Percentiles rank a stretch among this genome's conserved stretches.
phyloP scores from a whole-genome alignment of 2,888 invertebrate species.

The Trachelus troglodyta region DNA sequence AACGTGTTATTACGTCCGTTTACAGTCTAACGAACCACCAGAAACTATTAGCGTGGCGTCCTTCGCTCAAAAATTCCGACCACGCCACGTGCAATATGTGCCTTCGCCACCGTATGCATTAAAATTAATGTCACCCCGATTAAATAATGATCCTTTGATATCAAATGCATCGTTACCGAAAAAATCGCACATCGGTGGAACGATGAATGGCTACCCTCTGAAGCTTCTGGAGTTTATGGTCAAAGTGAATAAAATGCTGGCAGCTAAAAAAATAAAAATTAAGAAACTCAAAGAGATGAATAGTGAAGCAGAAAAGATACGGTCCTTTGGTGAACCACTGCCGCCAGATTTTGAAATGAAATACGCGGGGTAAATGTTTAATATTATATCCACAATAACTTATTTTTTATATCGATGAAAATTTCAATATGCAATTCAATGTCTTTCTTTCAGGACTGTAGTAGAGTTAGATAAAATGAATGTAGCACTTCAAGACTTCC shows the following conservation, averaged over 20 bases:
- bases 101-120: conserved; percentile 61
- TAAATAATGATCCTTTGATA: conserved; percentile 79
- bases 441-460: conserved; percentile 66
- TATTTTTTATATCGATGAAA: background rate
- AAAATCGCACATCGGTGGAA: conserved; percentile 68
- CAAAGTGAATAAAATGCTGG: conserved; percentile 85
- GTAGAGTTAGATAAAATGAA: conserved; percentile 93
- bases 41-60: conserved; percentile 90
- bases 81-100: conserved; percentile 72
- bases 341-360: conserved; percentile 90
- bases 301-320: conserved; percentile 87
- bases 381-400: background rate
- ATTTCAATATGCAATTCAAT: background rate
- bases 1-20: conserved; percentile 78
- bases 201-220: conserved; percentile 85
- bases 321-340: conserved; percentile 82
- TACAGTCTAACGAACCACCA: conserved; percentile 85
- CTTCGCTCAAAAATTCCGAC: conserved; percentile 84
- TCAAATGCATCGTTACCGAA: conserved; percentile 63
- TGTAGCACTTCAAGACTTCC: conserved; percentile 84
- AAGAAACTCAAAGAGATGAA: conserved; percentile 87
- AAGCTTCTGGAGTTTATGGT: conserved; percentile 89
- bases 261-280: conserved; percentile 84
- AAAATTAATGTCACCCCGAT: conserved; percentile 57
- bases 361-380: conserved; percentile 78